Conservation (phyloP, 2,113 vertebrate genomes). For the Chunga burmeisteri region DNA sequence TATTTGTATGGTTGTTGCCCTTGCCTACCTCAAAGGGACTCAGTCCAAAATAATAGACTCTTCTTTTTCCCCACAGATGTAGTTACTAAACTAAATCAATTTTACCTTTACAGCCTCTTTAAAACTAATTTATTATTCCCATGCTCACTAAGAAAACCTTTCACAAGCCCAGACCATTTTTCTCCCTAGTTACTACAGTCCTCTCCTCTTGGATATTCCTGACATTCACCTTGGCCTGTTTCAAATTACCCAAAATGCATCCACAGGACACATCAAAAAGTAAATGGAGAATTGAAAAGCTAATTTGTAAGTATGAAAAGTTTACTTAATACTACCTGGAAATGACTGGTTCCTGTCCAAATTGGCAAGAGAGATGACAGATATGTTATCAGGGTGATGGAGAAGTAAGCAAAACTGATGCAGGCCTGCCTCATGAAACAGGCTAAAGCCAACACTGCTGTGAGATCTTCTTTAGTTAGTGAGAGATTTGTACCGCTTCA, state of each 20-base stretch:
- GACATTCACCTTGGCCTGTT: neutral
- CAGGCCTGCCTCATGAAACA: neutral
- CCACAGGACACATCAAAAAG: neutral
- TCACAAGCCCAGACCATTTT: neutral
- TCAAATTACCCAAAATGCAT: neutral
- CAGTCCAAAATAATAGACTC: neutral
- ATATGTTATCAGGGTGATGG: neutral
- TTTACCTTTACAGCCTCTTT: neutral
- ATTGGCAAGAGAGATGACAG: neutral
- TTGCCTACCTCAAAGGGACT: neutral
- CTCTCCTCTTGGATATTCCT: neutral
- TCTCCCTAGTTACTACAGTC: neutral
- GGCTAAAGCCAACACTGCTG: neutral
- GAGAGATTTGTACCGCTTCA: neutral
- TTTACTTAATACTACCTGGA: neutral
- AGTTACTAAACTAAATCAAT: neutral
- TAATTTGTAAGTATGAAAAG: neutral
- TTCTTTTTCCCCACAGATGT: neutral
- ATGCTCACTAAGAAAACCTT: neutral
- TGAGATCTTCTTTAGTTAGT: neutral
- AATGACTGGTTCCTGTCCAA: neutral
- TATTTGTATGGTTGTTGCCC: neutral
- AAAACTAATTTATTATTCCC: neutral
- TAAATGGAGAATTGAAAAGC: neutral
- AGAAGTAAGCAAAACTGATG: neutral